Conservation (phyloP, 2,888 invertebrate genomes). For the Myopa testacea region DNA sequence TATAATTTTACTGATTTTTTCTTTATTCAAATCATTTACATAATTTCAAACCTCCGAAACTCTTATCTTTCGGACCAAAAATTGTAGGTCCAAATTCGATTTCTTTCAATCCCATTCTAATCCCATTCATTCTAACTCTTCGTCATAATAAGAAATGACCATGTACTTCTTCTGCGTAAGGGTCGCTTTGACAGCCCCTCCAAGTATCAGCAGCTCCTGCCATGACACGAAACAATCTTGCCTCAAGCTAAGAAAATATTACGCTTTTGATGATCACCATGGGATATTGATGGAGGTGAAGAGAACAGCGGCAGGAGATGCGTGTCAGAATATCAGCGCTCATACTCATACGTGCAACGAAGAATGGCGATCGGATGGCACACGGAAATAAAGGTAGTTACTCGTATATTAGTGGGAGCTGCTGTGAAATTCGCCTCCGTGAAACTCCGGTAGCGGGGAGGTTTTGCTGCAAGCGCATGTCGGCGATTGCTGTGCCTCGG, state of each 20-base stretch:
- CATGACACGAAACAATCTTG: slow-evolving; percentile 26
- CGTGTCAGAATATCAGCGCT: slow-evolving; percentile 1
- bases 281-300: background rate
- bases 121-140: too few species aligned
- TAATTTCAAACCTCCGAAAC: too few species aligned
- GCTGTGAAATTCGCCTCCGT: slow-evolving; percentile 38
- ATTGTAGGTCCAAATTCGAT: too few species aligned
- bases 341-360: background rate
- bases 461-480: slow-evolving; percentile 37
- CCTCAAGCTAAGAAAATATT: slow-evolving; percentile 18
- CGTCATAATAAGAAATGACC: too few species aligned
- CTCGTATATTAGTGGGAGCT: slow-evolving; percentile 35
- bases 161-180: too few species aligned
- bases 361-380: background rate
- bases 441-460: slow-evolving; percentile 36
- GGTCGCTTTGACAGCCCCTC: background rate
- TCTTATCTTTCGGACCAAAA: too few species aligned
- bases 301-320: slow-evolving; percentile 5
- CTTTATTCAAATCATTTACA: too few species aligned
- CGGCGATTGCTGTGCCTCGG: background rate
- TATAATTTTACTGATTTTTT: too few species aligned
- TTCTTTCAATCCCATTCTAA: too few species aligned
- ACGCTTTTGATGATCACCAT: background rate
- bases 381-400: background rate
- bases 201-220: slow-evolving; percentile 9